Percentiles rank a stretch among this genome's conserved stretches.
These are phyloP conservation scores for Agelastica alni DNA, from an alignment of 2,888 invertebrate genomes.

Conservation along the genomic window DNA sequence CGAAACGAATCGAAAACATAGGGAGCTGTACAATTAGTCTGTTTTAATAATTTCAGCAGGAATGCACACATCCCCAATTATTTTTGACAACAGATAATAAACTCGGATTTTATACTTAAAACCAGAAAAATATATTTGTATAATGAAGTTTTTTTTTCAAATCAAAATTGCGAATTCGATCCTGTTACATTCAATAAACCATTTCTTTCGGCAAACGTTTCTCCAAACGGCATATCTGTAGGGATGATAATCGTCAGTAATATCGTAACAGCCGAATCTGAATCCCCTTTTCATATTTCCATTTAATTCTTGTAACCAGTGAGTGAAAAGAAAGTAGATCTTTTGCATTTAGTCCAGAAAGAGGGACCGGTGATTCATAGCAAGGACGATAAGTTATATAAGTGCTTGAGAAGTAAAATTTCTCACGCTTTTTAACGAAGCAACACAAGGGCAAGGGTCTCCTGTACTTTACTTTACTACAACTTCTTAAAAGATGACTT, in stretches of 20 bases:
- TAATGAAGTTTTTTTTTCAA: too few species aligned
- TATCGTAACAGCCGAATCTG: slow-evolving; percentile 29
- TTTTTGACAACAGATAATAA: too few species aligned
- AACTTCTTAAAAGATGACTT: slow-evolving; percentile 53
- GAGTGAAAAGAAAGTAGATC: slow-evolving; percentile 31
- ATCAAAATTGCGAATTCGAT: slow-evolving; percentile 11
- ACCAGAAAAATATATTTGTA: too few species aligned
- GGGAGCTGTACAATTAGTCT: too few species aligned
- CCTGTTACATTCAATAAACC: slow-evolving; percentile 15
- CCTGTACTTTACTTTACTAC: slow-evolving; percentile 46
- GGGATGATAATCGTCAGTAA: slow-evolving; percentile 25
- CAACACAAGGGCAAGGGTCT: slow-evolving; percentile 35
- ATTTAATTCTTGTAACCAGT: slow-evolving; percentile 32
- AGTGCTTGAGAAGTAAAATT: slow-evolving; percentile 44
- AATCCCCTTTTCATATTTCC: slow-evolving; percentile 29
- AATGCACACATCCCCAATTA: too few species aligned
- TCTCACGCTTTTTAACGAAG: slow-evolving; percentile 47
- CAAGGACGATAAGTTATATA: slow-evolving; percentile 43
- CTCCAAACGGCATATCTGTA: slow-evolving; percentile 13
- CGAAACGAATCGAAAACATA: too few species aligned
- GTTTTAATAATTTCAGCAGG: too few species aligned
- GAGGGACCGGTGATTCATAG: slow-evolving; percentile 45
- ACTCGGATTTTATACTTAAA: too few species aligned
- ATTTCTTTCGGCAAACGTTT: slow-evolving; percentile 19
- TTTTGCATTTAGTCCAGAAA: slow-evolving; percentile 32